phyloP scores from a whole-genome alignment of 2,888 invertebrate species.

The Ennomos quercinarius region DNA sequence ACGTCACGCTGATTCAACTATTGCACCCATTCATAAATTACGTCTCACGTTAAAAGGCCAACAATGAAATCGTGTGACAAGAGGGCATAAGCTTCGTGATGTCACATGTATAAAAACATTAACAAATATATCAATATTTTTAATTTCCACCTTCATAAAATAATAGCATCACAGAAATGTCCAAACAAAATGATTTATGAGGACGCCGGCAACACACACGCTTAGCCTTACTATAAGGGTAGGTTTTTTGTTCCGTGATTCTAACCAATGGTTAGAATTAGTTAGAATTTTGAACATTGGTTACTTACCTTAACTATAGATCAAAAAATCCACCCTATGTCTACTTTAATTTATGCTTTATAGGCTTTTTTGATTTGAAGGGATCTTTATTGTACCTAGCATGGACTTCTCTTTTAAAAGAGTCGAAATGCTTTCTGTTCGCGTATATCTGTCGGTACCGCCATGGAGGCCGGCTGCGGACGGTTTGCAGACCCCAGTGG shows the following conservation, averaged over 20 bases:
- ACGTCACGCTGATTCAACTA: no score
- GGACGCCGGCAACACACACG: conserved; percentile 65
- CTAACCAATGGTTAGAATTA: no score
- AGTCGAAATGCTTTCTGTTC: conserved; percentile 92
- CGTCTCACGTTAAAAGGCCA: no score
- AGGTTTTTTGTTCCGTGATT: no score
- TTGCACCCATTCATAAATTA: no score
- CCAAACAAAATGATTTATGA: conserved; percentile 45
- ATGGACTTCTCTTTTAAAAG: conserved; percentile 93
- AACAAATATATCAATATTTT: no score
- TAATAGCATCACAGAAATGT: conserved; percentile 47
- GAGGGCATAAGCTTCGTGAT: no score
- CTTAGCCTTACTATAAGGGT: conserved; percentile 67
- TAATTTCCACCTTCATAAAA: no score
- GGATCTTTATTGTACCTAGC: conserved; percentile 90
- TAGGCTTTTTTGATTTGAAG: conserved; percentile 71
- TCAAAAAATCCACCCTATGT: conserved; percentile 45
- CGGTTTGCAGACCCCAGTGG: conserved; percentile 95
- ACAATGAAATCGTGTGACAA: no score
- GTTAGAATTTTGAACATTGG: no score
- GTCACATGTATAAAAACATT: no score
- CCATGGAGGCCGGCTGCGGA: conserved; percentile 92
- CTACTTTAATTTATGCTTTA: conserved; percentile 77
- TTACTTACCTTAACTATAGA: no score
- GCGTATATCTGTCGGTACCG: conserved; percentile 93